Evolutionary conservation across 2,113 vertebrate genomes (phyloP).

Genomic region (Nannospalax galili): DNA sequence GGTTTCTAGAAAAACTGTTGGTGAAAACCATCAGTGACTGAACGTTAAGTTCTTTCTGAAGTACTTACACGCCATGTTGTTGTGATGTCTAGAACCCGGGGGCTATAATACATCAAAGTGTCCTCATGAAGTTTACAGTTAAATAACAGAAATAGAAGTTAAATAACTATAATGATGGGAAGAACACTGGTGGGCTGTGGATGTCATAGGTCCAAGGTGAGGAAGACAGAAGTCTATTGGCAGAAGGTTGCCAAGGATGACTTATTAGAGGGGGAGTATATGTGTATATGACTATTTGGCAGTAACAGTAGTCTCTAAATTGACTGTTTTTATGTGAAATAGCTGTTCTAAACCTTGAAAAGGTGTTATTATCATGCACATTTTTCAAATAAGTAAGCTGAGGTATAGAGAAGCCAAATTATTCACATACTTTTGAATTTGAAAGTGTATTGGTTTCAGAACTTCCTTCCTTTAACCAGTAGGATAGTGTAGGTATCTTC

Average conservation of each 20-base stretch:
- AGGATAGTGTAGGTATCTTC: not conserved
- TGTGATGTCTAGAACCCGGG: not conserved
- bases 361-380: not conserved
- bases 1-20: not conserved
- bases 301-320: not conserved
- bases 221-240: not conserved
- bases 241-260: not conserved
- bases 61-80: not conserved
- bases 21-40: not conserved
- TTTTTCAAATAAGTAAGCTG: not conserved
- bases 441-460: not conserved
- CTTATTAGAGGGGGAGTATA: not conserved
- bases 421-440: conserved; percentile 1
- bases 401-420: not conserved
- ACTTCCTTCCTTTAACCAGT: not conserved
- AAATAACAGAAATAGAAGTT: not conserved
- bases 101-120: not conserved
- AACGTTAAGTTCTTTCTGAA: not conserved
- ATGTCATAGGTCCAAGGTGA: not conserved
- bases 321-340: not conserved
- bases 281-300: not conserved
- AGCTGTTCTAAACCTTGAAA: not conserved
- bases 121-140: not conserved
- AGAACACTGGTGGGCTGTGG: not conserved
- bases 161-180: not conserved